These are phyloP conservation scores for Ceyx erithaca DNA, from an alignment of 2,797 vertebrate genomes.

Conservation along the genomic window DNA sequence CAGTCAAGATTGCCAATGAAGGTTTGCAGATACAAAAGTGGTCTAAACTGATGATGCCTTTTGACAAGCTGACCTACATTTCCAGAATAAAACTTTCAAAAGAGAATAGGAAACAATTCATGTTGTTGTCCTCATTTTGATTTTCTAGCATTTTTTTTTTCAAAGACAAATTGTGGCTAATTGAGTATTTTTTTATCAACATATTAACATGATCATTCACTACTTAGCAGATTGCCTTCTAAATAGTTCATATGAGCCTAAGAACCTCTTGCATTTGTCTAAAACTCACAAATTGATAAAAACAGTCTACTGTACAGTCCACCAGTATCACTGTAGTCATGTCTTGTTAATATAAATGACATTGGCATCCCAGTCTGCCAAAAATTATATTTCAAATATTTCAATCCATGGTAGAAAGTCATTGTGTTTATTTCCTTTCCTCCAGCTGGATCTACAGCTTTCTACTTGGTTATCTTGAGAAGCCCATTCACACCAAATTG, in stretches of 20 bases:
- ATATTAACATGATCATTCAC: background rate
- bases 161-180: background rate
- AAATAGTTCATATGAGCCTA: background rate
- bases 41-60: background rate
- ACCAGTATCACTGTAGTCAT: background rate
- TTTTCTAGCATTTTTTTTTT: background rate
- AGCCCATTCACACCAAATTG: slow-evolving; percentile 61
- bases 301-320: background rate
- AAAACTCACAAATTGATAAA: background rate
- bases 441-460: slow-evolving; percentile 70
- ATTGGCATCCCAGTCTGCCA: background rate
- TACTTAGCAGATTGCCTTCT: background rate
- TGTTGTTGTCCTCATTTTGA: background rate
- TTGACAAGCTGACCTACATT: background rate
- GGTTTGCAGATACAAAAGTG: background rate
- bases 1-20: background rate
- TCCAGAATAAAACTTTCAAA: background rate
- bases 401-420: background rate
- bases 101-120: background rate
- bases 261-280: background rate
- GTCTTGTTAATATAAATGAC: background rate
- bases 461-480: slow-evolving; percentile 68
- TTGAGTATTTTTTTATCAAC: background rate
- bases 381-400: background rate
- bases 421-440: background rate